Base-by-base conservation (phyloP, 1,140 invertebrate species). In the Heliconius himera region DNA sequence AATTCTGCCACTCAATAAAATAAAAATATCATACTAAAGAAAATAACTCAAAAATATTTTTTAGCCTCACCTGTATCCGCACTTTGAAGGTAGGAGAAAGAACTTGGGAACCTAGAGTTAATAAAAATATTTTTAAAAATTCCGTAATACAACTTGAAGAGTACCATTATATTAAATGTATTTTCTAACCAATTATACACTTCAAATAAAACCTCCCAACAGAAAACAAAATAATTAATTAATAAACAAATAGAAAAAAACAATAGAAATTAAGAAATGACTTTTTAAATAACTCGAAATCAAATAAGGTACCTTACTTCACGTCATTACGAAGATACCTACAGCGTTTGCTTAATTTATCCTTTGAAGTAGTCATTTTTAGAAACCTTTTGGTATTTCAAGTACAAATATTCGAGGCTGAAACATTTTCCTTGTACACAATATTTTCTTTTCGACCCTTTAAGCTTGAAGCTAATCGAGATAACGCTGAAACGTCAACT, bases 401-500 rank as follows among this genome's bases (percentile, higher is more conserved):
- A 60, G 56, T 60, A 60, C 3, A 60, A 60, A 60, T 60, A 60
- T 60, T 60, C 56, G 9, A 8, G 0, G 41, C 41, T 4, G 41
- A 46, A 46, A 60, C n/a, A 60, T 60, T 60, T 22, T 22, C n/a
- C 56, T 60, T 60, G n/a, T 60, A 60, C n/a, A 60, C n/a, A 22
- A 60, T 22, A n/a, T 46, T 46, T 16, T 46, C 41, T n/a, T 60
- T 60, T 60, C 56, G 22, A 60, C 56, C 56, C 56, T 60, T 60
- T 60, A 60, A 54, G n/a, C n/a, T 60, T 60, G 8, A 60, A 60
- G 56, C 56, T 60, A 60, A 60, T 60, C 56, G n/a, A n/a, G 56
- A 22, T 22, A 60, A 60, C 56, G 9, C n/a, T 60, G 20, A 54
- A 22, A 29, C 11, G 26, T 66, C 60, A 66, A 29, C 11, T 66